A percentile compares a stretch with the other conserved stretches of the same genome.
These are phyloP conservation scores for Zaprionus gabonicus DNA, from an alignment of 1,140 invertebrate species.

Conservation along the genomic window DNA sequence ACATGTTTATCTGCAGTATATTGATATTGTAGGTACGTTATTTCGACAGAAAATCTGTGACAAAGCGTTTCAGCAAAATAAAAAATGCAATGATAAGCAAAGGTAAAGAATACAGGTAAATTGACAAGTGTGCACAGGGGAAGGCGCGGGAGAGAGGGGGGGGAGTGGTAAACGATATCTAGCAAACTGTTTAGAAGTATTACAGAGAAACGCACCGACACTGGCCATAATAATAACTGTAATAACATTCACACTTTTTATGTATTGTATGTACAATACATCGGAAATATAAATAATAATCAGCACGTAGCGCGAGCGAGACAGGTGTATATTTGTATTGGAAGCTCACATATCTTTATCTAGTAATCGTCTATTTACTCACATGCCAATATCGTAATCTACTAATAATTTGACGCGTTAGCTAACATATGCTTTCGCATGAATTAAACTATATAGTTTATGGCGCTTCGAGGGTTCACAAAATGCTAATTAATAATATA, in stretches of 20 bases:
- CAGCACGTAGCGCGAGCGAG: not conserved
- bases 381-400: slow-evolving; percentile 22
- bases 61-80: slow-evolving; percentile 17
- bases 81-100: slow-evolving; percentile 40
- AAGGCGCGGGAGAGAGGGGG: not conserved
- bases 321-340: slow-evolving; percentile 29
- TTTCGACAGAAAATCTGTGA: slow-evolving; percentile 34
- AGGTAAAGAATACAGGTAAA: not conserved
- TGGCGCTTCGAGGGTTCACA: not conserved
- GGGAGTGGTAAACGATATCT: not conserved
- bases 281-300: slow-evolving; percentile 11
- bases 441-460: slow-evolving; percentile 11
- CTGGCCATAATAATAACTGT: slow-evolving; percentile 17
- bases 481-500: slow-evolving; percentile 15
- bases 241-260: slow-evolving; percentile 19
- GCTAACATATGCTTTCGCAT: slow-evolving; percentile 4
- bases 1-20: not conserved
- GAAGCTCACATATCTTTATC: slow-evolving; percentile 27
- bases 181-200: slow-evolving; percentile 10
- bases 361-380: slow-evolving; percentile 27
- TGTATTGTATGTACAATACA: slow-evolving; percentile 20
- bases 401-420: not conserved
- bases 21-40: not conserved
- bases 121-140: not conserved
- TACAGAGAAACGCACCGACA: not conserved